Base-by-base conservation (phyloP, 1,140 invertebrate species). In the Lepidurus couesii region DNA sequence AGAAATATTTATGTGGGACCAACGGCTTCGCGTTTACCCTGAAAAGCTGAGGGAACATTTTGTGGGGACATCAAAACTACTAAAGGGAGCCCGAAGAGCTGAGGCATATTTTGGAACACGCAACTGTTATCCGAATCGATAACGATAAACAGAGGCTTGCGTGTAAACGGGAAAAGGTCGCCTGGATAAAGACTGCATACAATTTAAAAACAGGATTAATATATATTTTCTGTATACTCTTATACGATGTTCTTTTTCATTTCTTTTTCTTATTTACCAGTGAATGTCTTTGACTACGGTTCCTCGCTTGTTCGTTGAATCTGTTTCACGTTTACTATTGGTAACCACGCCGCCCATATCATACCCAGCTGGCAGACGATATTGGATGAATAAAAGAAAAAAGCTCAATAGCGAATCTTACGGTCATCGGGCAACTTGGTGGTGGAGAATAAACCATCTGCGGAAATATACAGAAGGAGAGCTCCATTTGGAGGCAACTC, bases 61-160 rank as follows among this genome's bases (percentile, higher is more conserved):
- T 95, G 91, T 9, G 96, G 95, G 78, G 96, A 98, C 92, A 98
- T 95, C 3, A 98, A 89, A 78, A 96, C 92, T 77, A 98, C 91
- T 78, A 98, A 86, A n/a, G 96, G 96, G 84, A 97, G 95, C 16
- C 95, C 95, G 87, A 98, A 98, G 83, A 95, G 92, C 80, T 92
- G 91, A 42, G 95, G 93, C 84, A 98, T 92, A 84, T 95, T 91
- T 87, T 95, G 92, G 87, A 98, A 98, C 79, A 95, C 93, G 85
- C 93, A 94, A 84, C 94, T 96, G 86, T 97, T 98, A 86, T 98
- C 93, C 82, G 95, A 97, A 85, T 98, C 96, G 79, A 98, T 91
- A 80, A 98, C 93, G 74, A 98, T 88, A 86, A 98, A 97, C 53
- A 98, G 88, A 24, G 96, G 96, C 83, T 95, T 92, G 80, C 96